phyloP scores from a whole-genome alignment of 2,888 invertebrate species.

The Microctonus brassicae region DNA sequence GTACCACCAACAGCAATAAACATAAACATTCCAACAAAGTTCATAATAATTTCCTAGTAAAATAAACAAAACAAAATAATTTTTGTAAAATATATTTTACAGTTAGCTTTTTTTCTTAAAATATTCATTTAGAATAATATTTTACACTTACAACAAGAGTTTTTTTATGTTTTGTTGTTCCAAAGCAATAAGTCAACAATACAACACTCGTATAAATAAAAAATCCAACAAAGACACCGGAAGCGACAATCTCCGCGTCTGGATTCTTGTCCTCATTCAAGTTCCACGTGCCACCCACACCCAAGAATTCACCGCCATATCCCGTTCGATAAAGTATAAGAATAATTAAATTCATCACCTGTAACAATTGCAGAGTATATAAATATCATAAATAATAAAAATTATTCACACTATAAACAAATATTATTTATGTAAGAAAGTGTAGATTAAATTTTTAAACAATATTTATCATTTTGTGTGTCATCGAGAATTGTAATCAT shows the following conservation, averaged over 20 bases:
- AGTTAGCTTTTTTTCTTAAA: background rate
- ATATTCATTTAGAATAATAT: background rate
- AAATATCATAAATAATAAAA: background rate
- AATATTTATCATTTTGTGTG: conserved; percentile 35
- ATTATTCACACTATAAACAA: background rate
- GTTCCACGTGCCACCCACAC: conserved; percentile 92
- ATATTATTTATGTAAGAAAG: background rate
- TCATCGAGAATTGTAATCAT: conserved; percentile 53
- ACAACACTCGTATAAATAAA: conserved; percentile 87
- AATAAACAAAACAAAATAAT: conserved; percentile 50
- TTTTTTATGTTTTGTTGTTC: conserved; percentile 83
- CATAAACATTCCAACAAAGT: conserved; percentile 86
- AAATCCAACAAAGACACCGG: conserved; percentile 88
- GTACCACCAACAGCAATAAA: conserved; percentile 89
- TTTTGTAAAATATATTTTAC: background rate
- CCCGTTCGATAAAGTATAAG: conserved; percentile 86
- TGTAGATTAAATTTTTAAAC: background rate
- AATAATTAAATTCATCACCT: conserved; percentile 87
- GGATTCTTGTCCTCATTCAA: conserved; percentile 89
- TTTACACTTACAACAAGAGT: conserved; percentile 71
- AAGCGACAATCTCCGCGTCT: conserved; percentile 89
- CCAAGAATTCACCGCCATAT: conserved; percentile 85
- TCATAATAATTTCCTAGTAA: conserved; percentile 88
- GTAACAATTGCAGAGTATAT: conserved; percentile 54
- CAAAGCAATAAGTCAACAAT: conserved; percentile 82